phyloP scores from a whole-genome alignment of 2,797 vertebrate species.

The Jordanella pulchra region DNA sequence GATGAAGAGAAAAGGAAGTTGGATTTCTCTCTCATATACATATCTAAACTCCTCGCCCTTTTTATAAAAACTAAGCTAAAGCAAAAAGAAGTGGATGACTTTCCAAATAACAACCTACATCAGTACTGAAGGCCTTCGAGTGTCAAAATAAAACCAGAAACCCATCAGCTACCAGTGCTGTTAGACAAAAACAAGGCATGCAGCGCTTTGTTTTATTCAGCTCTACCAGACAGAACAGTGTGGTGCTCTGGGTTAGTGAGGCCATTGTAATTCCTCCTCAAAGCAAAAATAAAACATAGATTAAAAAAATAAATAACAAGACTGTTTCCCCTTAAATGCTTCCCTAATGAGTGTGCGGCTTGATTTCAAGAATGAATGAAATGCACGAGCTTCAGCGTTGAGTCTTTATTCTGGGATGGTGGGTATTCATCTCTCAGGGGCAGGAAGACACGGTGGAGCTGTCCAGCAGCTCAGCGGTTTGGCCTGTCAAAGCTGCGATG shows the following conservation, averaged over 20 bases:
- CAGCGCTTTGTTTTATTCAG: conserved; percentile 8
- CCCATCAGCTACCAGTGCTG: conserved; percentile 8
- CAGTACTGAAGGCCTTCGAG: not conserved
- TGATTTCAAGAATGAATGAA: conserved; percentile 17
- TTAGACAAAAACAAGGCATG: conserved; percentile 19
- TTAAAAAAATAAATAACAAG: not conserved
- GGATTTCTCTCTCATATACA: not conserved
- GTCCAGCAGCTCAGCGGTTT: conserved; percentile 33
- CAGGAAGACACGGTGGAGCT: conserved; percentile 23
- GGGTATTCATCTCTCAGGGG: conserved; percentile 10
- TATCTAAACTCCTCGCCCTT: not conserved
- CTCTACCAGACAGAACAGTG: not conserved
- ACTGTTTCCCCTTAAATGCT: not conserved
- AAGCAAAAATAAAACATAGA: no score
- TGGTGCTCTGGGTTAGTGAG: not conserved
- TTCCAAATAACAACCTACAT: not conserved
- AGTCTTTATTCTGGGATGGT: conserved; percentile 22
- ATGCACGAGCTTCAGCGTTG: conserved; percentile 13
- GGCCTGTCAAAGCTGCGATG: conserved; percentile 52
- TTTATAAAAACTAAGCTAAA: not conserved
- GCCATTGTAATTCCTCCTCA: not conserved
- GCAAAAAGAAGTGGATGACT: not conserved
- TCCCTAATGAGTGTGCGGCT: conserved; percentile 5
- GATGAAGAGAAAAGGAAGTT: not conserved
- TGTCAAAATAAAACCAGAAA: conserved; percentile 21